A percentile compares a stretch with the other conserved stretches of the same genome.
These are phyloP conservation scores for Leucoptera coffeella DNA, from an alignment of 2,888 invertebrate species.

Conservation along the genomic window DNA sequence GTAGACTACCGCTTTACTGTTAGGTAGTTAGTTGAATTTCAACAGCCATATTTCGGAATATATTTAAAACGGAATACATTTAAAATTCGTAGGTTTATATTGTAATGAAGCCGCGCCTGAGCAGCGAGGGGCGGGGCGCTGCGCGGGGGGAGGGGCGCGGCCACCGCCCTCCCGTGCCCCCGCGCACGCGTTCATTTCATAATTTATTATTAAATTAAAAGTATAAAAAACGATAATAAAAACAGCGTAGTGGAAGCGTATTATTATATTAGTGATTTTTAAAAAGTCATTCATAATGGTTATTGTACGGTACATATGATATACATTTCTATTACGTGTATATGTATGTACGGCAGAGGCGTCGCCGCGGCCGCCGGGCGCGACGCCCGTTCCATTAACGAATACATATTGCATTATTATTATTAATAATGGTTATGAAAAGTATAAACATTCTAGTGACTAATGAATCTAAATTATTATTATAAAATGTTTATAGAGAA, in stretches of 20 bases:
- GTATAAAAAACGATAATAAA: slow-evolving; percentile 52
- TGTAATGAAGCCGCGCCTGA: slow-evolving; percentile 23
- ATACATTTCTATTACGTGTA: no score
- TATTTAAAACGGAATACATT: no score
- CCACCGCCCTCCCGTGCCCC: neutral
- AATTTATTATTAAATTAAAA: no score
- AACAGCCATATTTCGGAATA: slow-evolving; percentile 44
- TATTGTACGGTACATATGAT: no score
- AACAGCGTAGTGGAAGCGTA: no score
- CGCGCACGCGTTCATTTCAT: slow-evolving; percentile 1
- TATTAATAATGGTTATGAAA: slow-evolving; percentile 52
- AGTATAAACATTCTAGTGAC: slow-evolving; percentile 52
- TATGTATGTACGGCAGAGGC: no score
- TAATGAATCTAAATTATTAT: slow-evolving; percentile 53
- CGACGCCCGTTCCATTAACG: slow-evolving; percentile 41
- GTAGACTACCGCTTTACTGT: slow-evolving; percentile 50
- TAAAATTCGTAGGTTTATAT: slow-evolving; percentile 26
- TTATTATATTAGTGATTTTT: slow-evolving; percentile 53
- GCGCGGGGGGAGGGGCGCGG: slow-evolving; percentile 1
- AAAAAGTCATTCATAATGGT: no score
- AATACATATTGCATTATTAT: slow-evolving; percentile 53
- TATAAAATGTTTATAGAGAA: slow-evolving; percentile 55
- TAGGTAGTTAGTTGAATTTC: slow-evolving; percentile 54
- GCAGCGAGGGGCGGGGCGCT: slow-evolving; percentile 1
- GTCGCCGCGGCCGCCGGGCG: no score